A percentile compares a stretch with the other conserved stretches of the same genome.
phyloP scores from a whole-genome alignment of 2,797 vertebrate species.

The Eupleurogrammus muticus region DNA sequence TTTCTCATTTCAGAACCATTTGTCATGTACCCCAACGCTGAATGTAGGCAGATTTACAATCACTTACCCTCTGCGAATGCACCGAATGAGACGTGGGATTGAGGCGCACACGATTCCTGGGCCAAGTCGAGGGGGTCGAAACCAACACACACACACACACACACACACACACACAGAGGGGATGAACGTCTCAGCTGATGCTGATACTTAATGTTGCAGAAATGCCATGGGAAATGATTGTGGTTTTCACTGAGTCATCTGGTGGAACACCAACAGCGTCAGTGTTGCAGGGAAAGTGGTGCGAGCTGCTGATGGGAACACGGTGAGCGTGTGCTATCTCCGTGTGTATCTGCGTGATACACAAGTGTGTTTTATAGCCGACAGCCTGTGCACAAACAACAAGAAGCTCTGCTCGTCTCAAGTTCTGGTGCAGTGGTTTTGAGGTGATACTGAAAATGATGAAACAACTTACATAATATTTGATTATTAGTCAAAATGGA shows the following conservation, averaged over 20 bases:
- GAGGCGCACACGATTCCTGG: neutral
- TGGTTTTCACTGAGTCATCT: constrained; percentile 55
- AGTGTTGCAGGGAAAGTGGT: constrained; percentile 49
- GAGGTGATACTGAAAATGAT: constrained; percentile 5
- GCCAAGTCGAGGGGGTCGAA: constrained; percentile 26
- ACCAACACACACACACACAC: too few species aligned
- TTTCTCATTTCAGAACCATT: constrained; percentile 37
- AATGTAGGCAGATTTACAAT: constrained; percentile 38
- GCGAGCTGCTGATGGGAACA: constrained; percentile 45
- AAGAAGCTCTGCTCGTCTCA: neutral
- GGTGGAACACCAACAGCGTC: constrained; percentile 56
- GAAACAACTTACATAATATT: neutral
- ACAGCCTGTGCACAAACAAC: neutral
- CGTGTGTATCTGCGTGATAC: constrained; percentile 26
- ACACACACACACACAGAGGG: too few species aligned
- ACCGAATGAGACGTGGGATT: constrained; percentile 45
- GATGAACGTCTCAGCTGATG: constrained; percentile 32
- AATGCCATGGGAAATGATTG: constrained; percentile 45
- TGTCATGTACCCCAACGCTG: constrained; percentile 26
- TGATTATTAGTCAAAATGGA: neutral
- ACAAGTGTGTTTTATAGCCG: constrained; percentile 17
- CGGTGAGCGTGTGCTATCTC: constrained; percentile 6
- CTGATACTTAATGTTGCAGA: constrained; percentile 27
- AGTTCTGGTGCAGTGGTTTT: constrained; percentile 6
- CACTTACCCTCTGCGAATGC: constrained; percentile 51